Conservation (phyloP, 2,113 vertebrate species). For the Condylura cristata region DNA sequence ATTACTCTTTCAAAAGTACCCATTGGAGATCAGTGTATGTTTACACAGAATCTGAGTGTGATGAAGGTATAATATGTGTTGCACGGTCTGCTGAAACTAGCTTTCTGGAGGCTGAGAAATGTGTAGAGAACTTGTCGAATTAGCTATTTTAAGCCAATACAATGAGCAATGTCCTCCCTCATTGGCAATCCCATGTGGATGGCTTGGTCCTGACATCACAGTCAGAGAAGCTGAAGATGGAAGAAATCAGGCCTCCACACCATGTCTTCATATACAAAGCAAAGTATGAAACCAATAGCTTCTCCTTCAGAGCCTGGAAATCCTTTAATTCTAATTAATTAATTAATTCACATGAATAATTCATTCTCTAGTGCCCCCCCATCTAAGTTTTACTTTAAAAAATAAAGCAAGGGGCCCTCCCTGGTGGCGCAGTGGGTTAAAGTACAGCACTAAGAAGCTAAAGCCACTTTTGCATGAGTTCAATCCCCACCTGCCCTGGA, state of each 20-base stretch:
- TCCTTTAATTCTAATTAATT: neutral
- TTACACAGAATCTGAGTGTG: neutral
- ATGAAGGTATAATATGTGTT: neutral
- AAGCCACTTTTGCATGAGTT: too few species aligned
- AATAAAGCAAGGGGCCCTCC: too few species aligned
- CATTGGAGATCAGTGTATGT: neutral
- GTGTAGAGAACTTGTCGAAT: neutral
- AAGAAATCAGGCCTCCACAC: neutral
- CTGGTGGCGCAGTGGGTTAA: too few species aligned
- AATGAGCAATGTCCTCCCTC: neutral
- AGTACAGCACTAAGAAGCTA: too few species aligned
- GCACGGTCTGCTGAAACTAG: neutral
- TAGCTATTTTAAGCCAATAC: neutral
- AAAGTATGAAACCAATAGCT: neutral
- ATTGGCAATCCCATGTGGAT: neutral
- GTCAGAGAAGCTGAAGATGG: neutral
- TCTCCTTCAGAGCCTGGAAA: neutral
- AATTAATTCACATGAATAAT: neutral
- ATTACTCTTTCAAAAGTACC: constrained; percentile 4
- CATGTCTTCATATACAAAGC: neutral
- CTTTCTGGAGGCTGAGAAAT: neutral
- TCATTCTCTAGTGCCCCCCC: neutral
- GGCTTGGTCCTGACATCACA: neutral
- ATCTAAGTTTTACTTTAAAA: constrained; percentile 23
- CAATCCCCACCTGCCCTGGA: too few species aligned